phyloP scores from a whole-genome alignment of 2,888 invertebrate species.

The Ormyrus thymus region DNA sequence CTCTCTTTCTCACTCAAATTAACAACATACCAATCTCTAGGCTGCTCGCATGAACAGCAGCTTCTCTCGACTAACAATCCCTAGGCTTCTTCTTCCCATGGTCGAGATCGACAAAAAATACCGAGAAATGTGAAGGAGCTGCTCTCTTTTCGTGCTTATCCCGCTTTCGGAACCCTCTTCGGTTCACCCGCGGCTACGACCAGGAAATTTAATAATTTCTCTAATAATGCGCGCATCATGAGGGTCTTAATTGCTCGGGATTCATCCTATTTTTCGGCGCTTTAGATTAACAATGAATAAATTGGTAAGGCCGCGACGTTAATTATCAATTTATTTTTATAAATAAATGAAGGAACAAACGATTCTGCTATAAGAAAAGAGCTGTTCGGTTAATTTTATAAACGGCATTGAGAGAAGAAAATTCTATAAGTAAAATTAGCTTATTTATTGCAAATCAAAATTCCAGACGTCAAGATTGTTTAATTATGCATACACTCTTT shows the following conservation, averaged over 20 bases:
- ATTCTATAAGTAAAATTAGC: background rate
- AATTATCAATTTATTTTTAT: no score
- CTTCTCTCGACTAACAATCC: constrained; percentile 61
- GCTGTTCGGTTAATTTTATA: no score
- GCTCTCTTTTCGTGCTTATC: constrained; percentile 8
- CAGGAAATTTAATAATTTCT: constrained; percentile 18
- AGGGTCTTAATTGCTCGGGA: constrained; percentile 27
- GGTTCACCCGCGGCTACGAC: background rate
- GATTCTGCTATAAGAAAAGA: background rate
- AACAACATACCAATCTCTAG: constrained; percentile 73
- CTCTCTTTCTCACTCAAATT: constrained; percentile 70
- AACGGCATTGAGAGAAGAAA: background rate
- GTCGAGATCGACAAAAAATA: constrained; percentile 47
- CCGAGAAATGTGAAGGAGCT: constrained; percentile 32
- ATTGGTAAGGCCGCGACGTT: no score
- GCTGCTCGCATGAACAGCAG: constrained; percentile 55
- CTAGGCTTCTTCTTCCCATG: constrained; percentile 50
- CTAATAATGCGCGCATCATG: constrained; percentile 31
- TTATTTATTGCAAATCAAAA: constrained; percentile 8
- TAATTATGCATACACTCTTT: constrained; percentile 31
- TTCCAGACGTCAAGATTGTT: constrained; percentile 23
- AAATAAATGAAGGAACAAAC: no score
- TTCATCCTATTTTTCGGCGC: background rate
- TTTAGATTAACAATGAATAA: background rate
- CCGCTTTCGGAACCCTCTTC: background rate